Base-by-base conservation (phyloP, 2,113 vertebrate genomes). In the Poeciliopsis retropinna region DNA sequence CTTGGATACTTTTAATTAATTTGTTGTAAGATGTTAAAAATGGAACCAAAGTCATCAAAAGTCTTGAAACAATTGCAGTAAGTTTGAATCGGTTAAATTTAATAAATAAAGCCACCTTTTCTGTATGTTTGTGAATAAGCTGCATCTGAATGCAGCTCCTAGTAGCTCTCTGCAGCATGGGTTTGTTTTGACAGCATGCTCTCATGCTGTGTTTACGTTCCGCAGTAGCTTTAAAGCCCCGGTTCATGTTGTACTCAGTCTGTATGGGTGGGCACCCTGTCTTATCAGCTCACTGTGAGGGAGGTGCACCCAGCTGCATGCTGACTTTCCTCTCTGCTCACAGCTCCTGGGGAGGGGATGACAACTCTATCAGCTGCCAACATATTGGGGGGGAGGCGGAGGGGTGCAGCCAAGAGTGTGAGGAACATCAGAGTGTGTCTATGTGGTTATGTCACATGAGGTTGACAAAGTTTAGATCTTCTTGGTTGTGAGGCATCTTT, bases 341-440 rank as follows among this genome's bases (percentile, higher is more conserved):
- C 6, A 0, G 2, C 15, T 27, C 8, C 0, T 14, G 79, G 65
- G 73, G 76, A 60, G 76, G 71, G 63, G 80, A 60, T 6, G 64
- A 1, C 28, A 3, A 27, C 82, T 83, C 70, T 88, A 88, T 88
- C 86, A 85, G 83, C 66, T 39, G 69, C 27, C 68, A 78, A 17
- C 86, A 88, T 44, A 87, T 87, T 47, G 14, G 17, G 44, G 5
- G 17, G 73, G 75, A 64, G 37, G 15, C 51, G 19, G 25, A 37
- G 64, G 28, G 27, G 12, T 15, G 39, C 39, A 41, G 39, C 39
- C 0, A n/a, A 68, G 11, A 73, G 61, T 10, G 15, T 0, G 61
- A 70, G n/a, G 14, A 60, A 60, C 32, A 15, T 34, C 61, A 71
- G 66, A 65, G 22, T 69, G 0, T 71, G 19, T 67, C 70, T 71